Percentiles rank a stretch among this genome's conserved stretches.
These are phyloP conservation scores for Lasius fuliginosus DNA, from an alignment of 2,888 invertebrate genomes.

Conservation along the genomic window DNA sequence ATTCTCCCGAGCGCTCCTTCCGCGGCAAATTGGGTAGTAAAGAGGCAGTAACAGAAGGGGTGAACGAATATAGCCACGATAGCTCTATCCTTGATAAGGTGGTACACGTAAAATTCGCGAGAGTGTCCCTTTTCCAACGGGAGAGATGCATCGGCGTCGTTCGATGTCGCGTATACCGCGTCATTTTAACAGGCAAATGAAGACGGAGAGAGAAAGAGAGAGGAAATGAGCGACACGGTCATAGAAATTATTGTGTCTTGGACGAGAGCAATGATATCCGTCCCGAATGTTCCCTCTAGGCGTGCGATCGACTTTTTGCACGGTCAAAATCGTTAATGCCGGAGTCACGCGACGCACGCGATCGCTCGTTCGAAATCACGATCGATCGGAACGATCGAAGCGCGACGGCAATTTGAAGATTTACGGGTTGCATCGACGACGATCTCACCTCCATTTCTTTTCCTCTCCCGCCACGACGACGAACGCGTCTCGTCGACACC, in stretches of 20 bases:
- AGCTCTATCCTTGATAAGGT: slow-evolving; percentile 55
- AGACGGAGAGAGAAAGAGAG: background rate
- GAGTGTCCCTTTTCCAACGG: background rate
- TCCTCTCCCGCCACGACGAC: slow-evolving; percentile 5
- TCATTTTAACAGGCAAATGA: slow-evolving; percentile 57
- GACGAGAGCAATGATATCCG: slow-evolving; percentile 67
- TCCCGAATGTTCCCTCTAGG: background rate
- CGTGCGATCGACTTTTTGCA: slow-evolving; percentile 62
- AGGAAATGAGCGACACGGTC: slow-evolving; percentile 39
- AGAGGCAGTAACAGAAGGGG: slow-evolving; percentile 75
- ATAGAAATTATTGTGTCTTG: slow-evolving; percentile 63
- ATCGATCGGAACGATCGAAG: slow-evolving; percentile 56
- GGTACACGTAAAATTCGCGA: slow-evolving; percentile 23
- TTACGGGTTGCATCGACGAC: slow-evolving; percentile 18
- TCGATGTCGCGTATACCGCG: background rate
- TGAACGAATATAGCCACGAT: slow-evolving; percentile 76
- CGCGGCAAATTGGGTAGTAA: slow-evolving; percentile 78
- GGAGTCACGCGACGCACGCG: slow-evolving; percentile 73
- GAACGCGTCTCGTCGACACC: slow-evolving; percentile 16
- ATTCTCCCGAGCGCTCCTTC: slow-evolving; percentile 72
- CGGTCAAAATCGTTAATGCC: slow-evolving; percentile 64
- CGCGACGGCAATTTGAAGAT: slow-evolving; percentile 47
- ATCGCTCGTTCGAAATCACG: slow-evolving; percentile 63
- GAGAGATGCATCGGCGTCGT: background rate
- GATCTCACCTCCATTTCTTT: background rate